These are phyloP conservation scores for Agriopis leucophaearia DNA, from an alignment of 2,888 invertebrate genomes.

Conservation along the genomic window DNA sequence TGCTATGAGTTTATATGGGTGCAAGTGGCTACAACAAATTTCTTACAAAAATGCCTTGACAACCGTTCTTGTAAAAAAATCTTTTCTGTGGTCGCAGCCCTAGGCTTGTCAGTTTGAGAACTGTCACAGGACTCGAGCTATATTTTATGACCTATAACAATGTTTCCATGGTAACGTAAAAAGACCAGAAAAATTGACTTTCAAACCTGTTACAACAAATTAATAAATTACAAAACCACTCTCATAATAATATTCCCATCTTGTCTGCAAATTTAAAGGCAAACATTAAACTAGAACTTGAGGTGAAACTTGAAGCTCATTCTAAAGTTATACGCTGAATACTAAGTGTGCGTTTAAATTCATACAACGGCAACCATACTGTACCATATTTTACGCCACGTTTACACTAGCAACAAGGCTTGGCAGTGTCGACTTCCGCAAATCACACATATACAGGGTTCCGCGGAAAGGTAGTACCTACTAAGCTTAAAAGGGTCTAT, in stretches of 20 bases:
- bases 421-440: neutral
- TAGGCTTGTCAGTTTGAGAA: no score
- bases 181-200: no score
- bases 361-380: constrained; percentile 19
- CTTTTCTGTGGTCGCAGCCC: no score
- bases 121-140: no score
- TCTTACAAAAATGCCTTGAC: no score
- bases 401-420: neutral
- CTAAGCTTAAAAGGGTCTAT: neutral
- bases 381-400: constrained; percentile 7
- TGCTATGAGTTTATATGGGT: no score
- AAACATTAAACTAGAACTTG: constrained; percentile 8
- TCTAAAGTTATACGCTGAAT: constrained; percentile 24
- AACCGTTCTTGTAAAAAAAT: no score
- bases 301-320: constrained; percentile 27
- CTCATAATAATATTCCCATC: constrained; percentile 8
- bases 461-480: neutral
- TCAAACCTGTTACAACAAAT: no score
- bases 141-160: no score
- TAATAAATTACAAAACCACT: no score
- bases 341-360: constrained; percentile 32
- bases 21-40: no score
- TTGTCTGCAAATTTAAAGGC: constrained; percentile 13
- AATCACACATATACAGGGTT: neutral
- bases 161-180: no score